phyloP scores from a whole-genome alignment of 2,113 vertebrate genomes.

The Sebastes schlegelii region DNA sequence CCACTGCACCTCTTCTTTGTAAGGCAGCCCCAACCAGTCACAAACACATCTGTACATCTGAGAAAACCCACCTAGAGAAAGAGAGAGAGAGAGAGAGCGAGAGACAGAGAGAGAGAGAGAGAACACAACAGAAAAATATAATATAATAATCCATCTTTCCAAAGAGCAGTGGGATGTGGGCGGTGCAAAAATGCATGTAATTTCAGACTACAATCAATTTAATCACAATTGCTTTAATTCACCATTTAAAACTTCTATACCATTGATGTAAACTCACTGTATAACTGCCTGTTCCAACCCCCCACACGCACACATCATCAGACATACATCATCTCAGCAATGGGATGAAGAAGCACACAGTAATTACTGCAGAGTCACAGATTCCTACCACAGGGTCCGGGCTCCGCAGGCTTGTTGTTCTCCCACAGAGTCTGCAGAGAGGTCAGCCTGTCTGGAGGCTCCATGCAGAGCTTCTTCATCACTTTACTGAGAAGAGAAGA shows the following conservation, averaged over 20 bases:
- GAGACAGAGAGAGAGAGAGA: constrained; percentile 24
- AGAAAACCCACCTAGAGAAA: constrained; percentile 92
- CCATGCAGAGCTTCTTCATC: constrained; percentile 95
- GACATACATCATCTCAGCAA: constrained; percentile 28
- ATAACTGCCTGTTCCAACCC: background rate
- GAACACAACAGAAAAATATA: background rate
- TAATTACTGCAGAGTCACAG: background rate
- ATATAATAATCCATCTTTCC: background rate
- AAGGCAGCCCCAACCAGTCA: constrained; percentile 95
- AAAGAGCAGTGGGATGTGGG: background rate
- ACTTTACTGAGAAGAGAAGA: constrained; percentile 86
- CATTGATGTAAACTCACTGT: background rate
- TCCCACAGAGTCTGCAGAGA: constrained; percentile 93
- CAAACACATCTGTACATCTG: constrained; percentile 98
- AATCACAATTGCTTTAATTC: background rate
- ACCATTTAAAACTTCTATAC: background rate
- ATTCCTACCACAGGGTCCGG: constrained; percentile 94
- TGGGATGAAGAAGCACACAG: background rate
- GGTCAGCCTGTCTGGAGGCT: constrained; percentile 90
- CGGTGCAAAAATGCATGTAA: background rate
- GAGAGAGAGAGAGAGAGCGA: constrained; percentile 10
- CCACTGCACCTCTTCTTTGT: constrained; percentile 98
- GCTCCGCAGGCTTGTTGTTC: constrained; percentile 91
- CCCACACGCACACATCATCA: background rate
- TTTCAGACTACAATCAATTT: background rate